A percentile compares a stretch with the other conserved stretches of the same genome.
phyloP scores from a whole-genome alignment of 2,113 vertebrate species.

The Pteronura brasiliensis region DNA sequence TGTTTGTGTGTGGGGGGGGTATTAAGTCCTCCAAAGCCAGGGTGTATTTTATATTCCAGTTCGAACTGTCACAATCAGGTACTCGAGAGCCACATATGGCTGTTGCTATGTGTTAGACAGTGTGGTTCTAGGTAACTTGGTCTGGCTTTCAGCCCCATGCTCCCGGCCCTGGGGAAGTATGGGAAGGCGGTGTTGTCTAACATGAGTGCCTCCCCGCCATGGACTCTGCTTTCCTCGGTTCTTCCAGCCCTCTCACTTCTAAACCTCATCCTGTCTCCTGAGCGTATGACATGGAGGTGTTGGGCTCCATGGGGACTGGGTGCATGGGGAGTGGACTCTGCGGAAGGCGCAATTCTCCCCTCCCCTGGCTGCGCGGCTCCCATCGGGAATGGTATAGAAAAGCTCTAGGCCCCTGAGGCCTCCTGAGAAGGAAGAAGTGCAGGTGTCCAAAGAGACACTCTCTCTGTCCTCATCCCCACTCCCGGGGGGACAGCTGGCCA shows the following conservation, averaged over 20 bases:
- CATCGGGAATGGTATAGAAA: neutral
- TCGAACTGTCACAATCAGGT: neutral
- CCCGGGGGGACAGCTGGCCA: neutral
- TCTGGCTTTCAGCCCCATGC: neutral
- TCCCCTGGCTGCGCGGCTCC: neutral
- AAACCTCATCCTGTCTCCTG: neutral
- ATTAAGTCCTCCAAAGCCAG: neutral
- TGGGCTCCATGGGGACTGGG: fast-evolving
- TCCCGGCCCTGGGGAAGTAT: neutral
- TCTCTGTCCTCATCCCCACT: neutral
- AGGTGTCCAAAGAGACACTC: neutral
- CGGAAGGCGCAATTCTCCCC: neutral
- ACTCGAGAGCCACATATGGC: neutral
- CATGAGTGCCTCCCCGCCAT: neutral
- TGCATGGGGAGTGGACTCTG: neutral
- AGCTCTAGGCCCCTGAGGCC: neutral
- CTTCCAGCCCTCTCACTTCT: neutral
- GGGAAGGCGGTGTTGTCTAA: neutral
- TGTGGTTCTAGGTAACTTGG: neutral
- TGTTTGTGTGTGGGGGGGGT: neutral
- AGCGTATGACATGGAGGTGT: neutral
- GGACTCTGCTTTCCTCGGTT: neutral
- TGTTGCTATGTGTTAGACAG: neutral
- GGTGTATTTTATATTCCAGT: neutral
- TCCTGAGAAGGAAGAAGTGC: neutral